Evolutionary conservation across 1,140 invertebrate species (phyloP).

Genomic region (Apis cerana): DNA sequence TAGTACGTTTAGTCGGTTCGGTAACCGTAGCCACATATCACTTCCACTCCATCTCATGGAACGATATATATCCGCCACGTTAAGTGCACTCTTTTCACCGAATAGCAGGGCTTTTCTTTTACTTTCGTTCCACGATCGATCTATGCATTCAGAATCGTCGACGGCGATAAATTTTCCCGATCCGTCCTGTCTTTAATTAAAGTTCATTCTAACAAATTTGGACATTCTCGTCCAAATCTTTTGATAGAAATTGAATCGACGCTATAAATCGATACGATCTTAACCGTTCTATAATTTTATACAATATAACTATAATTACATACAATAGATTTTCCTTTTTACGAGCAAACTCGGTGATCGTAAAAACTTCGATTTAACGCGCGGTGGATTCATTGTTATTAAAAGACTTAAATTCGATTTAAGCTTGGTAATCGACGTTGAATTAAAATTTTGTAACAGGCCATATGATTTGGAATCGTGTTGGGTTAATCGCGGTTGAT

Average conservation of each 20-base stretch:
- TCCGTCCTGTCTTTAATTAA: neutral
- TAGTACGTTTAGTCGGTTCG: slow-evolving; percentile 55
- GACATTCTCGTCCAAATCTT: neutral
- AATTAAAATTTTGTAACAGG: slow-evolving; percentile 24
- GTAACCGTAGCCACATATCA: slow-evolving; percentile 58
- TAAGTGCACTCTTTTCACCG: slow-evolving; percentile 62
- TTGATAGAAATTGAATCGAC: neutral
- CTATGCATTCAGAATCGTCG: slow-evolving; percentile 27
- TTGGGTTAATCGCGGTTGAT: slow-evolving; percentile 29
- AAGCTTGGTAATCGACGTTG: neutral
- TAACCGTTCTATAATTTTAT: neutral
- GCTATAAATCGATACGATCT: neutral
- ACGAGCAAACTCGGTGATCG: neutral
- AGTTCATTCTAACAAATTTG: neutral
- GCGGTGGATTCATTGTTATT: neutral
- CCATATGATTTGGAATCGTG: slow-evolving; percentile 26
- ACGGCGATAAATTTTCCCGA: slow-evolving; percentile 12
- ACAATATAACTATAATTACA: too few relatives aligned
- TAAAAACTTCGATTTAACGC: neutral
- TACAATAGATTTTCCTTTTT: neutral
- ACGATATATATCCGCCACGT: slow-evolving; percentile 58
- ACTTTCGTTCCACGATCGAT: slow-evolving; percentile 35
- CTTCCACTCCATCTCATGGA: slow-evolving; percentile 53
- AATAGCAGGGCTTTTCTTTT: slow-evolving; percentile 33
- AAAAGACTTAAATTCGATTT: neutral